A percentile compares a stretch with the other conserved stretches of the same genome.
Conservation (phyloP, 2,113 vertebrate species). For the Polypterus bichir region DNA sequence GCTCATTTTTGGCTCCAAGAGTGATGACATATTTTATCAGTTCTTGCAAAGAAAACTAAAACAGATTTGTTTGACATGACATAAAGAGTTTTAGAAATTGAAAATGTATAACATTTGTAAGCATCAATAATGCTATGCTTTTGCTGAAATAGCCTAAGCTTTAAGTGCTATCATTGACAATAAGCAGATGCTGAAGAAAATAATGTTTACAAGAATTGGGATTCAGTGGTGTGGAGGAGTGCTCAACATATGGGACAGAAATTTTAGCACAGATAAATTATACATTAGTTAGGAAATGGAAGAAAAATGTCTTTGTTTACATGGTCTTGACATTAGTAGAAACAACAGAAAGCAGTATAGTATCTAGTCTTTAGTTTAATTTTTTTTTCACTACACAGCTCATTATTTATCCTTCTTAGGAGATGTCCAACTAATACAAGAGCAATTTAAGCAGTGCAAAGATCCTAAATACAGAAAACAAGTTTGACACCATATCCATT, state of each 20-base stretch:
- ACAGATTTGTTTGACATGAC: too few species aligned
- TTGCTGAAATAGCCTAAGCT: too few species aligned
- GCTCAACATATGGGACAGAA: conserved; percentile 16
- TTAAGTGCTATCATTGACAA: conserved; percentile 12
- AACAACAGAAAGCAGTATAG: conserved; percentile 23
- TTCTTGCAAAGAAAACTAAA: too few species aligned
- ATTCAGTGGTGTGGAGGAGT: conserved; percentile 18
- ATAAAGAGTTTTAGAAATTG: too few species aligned
- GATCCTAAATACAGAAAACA: neutral
- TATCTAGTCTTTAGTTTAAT: conserved; percentile 9
- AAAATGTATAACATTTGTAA: too few species aligned
- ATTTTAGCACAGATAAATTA: conserved; percentile 26
- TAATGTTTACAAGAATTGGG: conserved; percentile 20
- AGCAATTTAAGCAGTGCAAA: neutral
- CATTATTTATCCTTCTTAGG: conserved; percentile 13
- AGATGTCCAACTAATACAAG: neutral
- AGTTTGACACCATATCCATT: neutral
- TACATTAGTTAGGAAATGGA: conserved; percentile 19
- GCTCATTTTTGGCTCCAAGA: too few species aligned
- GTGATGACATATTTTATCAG: too few species aligned
- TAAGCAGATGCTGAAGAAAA: conserved; percentile 25
- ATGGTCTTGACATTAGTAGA: conserved; percentile 23
- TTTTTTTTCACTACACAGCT: conserved; percentile 15
- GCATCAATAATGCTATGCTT: too few species aligned
- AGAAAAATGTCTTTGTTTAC: conserved; percentile 32